Percentiles rank a stretch among this genome's conserved stretches.
phyloP scores from a whole-genome alignment of 2,888 invertebrate species.

The Lypha dubia region DNA sequence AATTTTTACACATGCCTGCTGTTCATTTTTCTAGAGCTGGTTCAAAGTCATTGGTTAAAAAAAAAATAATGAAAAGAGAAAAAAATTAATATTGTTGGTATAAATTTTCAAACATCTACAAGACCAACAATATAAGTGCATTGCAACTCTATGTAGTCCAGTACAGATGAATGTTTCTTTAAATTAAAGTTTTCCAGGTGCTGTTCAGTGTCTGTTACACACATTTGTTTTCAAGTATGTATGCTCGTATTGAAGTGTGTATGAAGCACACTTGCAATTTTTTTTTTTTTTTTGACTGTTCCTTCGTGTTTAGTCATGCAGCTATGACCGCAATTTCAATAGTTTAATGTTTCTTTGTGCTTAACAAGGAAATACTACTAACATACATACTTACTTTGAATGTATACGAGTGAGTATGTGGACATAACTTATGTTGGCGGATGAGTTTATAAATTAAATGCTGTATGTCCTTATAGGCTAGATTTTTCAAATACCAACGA shows the following conservation, averaged over 20 bases:
- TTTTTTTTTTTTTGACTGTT: slow-evolving; percentile 23
- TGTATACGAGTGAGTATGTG: too few species aligned
- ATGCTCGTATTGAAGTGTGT: slow-evolving; percentile 19
- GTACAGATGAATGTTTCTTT: slow-evolving; percentile 20
- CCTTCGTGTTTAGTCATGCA: slow-evolving; percentile 58
- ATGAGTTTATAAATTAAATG: slow-evolving; percentile 46
- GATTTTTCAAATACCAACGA: slow-evolving; percentile 1
- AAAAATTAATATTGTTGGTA: background rate
- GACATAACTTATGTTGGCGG: slow-evolving; percentile 12
- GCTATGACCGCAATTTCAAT: slow-evolving; percentile 42
- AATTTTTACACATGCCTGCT: slow-evolving; percentile 46
- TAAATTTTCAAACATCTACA: slow-evolving; percentile 7
- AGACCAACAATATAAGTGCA: background rate
- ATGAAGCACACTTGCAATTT: slow-evolving; percentile 10
- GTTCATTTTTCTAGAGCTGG: slow-evolving; percentile 66
- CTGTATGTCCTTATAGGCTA: background rate
- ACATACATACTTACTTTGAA: background rate
- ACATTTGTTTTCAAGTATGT: slow-evolving; percentile 5
- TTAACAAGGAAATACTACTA: slow-evolving; percentile 50
- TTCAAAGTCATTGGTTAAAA: slow-evolving; percentile 69
- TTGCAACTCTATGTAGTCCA: background rate
- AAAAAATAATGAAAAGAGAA: slow-evolving; percentile 19
- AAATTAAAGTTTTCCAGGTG: slow-evolving; percentile 58
- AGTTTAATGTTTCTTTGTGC: slow-evolving; percentile 29
- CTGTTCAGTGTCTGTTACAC: slow-evolving; percentile 7